Percentiles rank a stretch among this genome's conserved stretches.
These are phyloP conservation scores for Drosophila emarginata DNA, from an alignment of 2,888 invertebrate species.

Conservation along the genomic window DNA sequence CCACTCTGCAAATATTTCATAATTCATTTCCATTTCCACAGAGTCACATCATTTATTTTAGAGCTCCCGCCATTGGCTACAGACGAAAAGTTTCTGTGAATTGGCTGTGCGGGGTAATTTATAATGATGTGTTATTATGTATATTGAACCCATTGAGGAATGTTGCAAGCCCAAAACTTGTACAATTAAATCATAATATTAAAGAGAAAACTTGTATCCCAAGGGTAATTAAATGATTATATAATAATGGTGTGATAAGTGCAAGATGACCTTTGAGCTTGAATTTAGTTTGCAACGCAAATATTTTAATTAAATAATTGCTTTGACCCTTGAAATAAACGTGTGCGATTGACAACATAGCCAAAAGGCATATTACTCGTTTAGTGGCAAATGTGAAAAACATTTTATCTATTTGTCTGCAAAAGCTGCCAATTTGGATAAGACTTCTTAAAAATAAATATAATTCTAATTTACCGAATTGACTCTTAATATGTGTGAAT, in stretches of 20 bases:
- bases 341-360: not conserved
- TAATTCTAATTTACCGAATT: too few relatives aligned
- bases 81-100: constrained; percentile 9
- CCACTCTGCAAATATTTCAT: constrained; percentile 67
- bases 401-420: too few relatives aligned
- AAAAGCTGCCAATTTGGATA: too few relatives aligned
- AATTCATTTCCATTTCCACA: constrained; percentile 57
- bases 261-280: not conserved
- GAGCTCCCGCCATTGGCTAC: constrained; percentile 48
- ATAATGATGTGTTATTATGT: constrained; percentile 36
- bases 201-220: constrained; percentile 11
- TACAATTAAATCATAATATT: constrained; percentile 23
- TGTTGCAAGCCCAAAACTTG: constrained; percentile 6
- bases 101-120: not conserved
- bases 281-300: not conserved
- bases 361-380: not conserved
- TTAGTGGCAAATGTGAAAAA: too few relatives aligned
- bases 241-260: constrained; percentile 11
- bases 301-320: not conserved
- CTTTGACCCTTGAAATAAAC: not conserved
- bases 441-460: too few relatives aligned
- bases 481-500: too few relatives aligned
- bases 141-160: constrained; percentile 30
- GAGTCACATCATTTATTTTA: constrained; percentile 58
- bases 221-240: constrained; percentile 41